Evolutionary conservation across 2,113 vertebrate species (phyloP).

Genomic region (Chrysochloris asiatica): DNA sequence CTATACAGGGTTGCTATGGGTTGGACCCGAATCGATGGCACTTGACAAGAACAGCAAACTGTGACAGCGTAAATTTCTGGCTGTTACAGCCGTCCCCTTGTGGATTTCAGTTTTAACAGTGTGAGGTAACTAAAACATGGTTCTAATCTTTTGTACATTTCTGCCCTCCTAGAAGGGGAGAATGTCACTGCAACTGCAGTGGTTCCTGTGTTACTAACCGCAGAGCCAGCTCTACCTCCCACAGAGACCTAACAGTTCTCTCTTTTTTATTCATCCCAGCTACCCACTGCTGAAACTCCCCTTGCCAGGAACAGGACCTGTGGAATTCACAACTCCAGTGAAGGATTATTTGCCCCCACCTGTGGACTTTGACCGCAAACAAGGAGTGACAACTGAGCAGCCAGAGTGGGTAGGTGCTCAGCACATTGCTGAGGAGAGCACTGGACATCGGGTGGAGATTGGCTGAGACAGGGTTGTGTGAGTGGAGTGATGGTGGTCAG

Average conservation of each 20-base stretch:
- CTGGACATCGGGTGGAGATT: neutral
- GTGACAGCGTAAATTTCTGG: too few species aligned
- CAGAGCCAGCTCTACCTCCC: neutral
- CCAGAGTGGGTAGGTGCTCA: slow-evolving; percentile 92
- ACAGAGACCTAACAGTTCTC: neutral
- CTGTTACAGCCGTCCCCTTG: too few species aligned
- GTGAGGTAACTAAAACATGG: too few species aligned
- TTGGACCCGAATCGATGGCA: too few species aligned
- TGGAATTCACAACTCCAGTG: slow-evolving; percentile 94
- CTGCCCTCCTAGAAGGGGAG: too few species aligned
- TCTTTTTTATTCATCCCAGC: slow-evolving; percentile 73
- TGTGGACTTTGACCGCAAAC: slow-evolving; percentile 63
- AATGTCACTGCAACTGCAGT: fast-evolving
- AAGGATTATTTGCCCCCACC: slow-evolving; percentile 91
- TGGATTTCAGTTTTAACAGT: too few species aligned
- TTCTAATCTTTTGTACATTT: too few species aligned
- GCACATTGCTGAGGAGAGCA: neutral
- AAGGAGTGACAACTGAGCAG: slow-evolving; percentile 86
- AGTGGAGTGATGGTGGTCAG: neutral
- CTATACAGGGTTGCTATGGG: too few species aligned
- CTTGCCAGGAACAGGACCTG: slow-evolving; percentile 94
- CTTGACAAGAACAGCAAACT: too few species aligned
- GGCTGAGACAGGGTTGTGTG: neutral
- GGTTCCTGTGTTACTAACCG: fast-evolving
- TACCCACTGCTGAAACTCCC: slow-evolving; percentile 96